Base-by-base conservation (phyloP, 2,113 vertebrate species). In the Proteles cristata region DNA sequence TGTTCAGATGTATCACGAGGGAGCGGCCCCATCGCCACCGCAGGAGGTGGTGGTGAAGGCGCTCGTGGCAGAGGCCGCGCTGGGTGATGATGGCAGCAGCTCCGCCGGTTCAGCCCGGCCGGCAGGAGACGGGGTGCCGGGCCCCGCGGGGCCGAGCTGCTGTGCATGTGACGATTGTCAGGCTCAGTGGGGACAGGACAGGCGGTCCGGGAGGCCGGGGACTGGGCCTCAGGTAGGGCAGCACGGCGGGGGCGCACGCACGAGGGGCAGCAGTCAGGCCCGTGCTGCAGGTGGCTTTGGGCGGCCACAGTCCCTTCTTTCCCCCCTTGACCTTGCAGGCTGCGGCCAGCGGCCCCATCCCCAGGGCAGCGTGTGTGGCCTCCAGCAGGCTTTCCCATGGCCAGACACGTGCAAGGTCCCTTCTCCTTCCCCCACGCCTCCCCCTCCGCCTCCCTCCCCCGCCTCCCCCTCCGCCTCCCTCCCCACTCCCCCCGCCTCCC, bases 331-430 rank as follows among this genome's bases (percentile, higher is more conserved):
- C 43, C 6, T 12, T 6, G 14, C 1, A 21, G 68, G 23, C 14
- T 43, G 48, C 50, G 39, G 39, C 6, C 58, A n/a, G 9, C 25
- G 4, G 33, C 5, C 66, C 66, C 66, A 7, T 7, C 33, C 11
- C 9, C 50, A 17, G 43, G 2, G 7, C 39, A 23, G 5, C 0
- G 2, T 7, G 66, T 17, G 3, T 11, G 11, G 15, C 9, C 19
- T 4, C 11, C 26, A 31, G 0, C 4, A 39, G 71, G 61, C 31
- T 3, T 23, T 5, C 11, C 45, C 0, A 0, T 1, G 15, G 10
- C 1, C 61, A 8, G 39, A 8, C 2, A 0, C 11, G 16, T 1
- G 5, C 11, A 7, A 9, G 33, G 1, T 3, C 83, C 1, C 0
- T 7, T 50, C 48, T 50, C 48, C 48, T 4, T 39, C 39, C 3